A percentile compares a stretch with the other conserved stretches of the same genome.
These are phyloP conservation scores for Aphaenogaster ashmeadi DNA, from an alignment of 1,140 invertebrate species.

Conservation along the genomic window DNA sequence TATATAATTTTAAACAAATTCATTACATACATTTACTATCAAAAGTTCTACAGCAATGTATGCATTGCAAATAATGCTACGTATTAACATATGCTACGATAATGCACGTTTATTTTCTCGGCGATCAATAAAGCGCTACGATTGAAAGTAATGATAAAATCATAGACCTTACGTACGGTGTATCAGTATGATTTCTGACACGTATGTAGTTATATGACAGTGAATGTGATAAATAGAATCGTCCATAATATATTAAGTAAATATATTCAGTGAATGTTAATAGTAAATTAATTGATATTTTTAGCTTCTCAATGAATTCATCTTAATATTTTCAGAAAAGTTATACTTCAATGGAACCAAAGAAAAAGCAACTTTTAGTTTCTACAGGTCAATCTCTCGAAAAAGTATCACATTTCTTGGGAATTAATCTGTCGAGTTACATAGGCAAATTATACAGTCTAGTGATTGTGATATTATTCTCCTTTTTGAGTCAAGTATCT, in stretches of 20 bases:
- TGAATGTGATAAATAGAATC: background rate
- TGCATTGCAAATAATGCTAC: background rate
- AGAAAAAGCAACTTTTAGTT: background rate
- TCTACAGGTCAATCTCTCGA: slow-evolving; percentile 20
- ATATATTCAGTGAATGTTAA: background rate
- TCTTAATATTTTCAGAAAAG: background rate
- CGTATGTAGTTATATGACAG: background rate
- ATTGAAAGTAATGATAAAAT: slow-evolving; percentile 36
- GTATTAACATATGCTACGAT: background rate
- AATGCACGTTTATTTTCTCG: background rate
- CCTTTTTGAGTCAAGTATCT: background rate
- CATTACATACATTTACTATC: background rate
- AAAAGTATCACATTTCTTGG: slow-evolving; percentile 3
- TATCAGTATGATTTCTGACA: slow-evolving; percentile 15
- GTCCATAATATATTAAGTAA: background rate
- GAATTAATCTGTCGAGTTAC: slow-evolving; percentile 33
- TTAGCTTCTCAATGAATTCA: background rate
- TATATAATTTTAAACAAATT: background rate
- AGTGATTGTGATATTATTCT: background rate
- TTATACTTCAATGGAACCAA: background rate
- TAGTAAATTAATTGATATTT: background rate
- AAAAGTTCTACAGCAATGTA: background rate
- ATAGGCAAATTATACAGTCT: slow-evolving; percentile 36
- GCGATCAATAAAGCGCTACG: slow-evolving; percentile 10
- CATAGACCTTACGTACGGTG: background rate